Conservation (phyloP, 2,113 vertebrate species). For the Sander lucioperca region DNA sequence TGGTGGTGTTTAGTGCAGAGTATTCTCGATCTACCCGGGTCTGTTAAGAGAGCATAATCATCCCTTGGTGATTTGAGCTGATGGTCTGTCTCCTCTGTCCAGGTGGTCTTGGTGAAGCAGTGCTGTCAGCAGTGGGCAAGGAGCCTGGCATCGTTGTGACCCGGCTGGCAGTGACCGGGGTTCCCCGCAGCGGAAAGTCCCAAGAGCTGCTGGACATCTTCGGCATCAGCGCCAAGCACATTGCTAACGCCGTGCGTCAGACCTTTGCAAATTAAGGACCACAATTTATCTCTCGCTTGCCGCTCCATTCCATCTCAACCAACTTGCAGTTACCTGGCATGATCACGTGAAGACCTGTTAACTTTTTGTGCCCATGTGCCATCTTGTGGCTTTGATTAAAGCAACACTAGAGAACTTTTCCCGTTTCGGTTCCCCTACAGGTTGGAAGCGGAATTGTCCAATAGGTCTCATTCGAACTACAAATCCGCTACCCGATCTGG, state of each 20-base stretch:
- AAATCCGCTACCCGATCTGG: no score
- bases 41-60: background rate
- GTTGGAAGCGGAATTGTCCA: no score
- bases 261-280: constrained; percentile 82
- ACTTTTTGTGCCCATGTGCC: background rate
- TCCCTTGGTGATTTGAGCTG: background rate
- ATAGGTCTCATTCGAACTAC: no score
- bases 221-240: constrained; percentile 88
- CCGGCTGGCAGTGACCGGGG: constrained; percentile 83
- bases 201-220: constrained; percentile 87
- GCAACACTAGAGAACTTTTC: no score
- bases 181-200: constrained; percentile 88
- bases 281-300: background rate
- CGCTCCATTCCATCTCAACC: background rate
- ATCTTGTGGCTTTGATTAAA: constrained; percentile 9
- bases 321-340: constrained; percentile 7
- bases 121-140: constrained; percentile 84
- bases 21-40: background rate
- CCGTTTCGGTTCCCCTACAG: no score
- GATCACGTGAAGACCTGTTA: background rate
- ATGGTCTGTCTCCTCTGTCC: background rate
- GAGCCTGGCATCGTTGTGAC: constrained; percentile 87
- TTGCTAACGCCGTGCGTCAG: constrained; percentile 83
- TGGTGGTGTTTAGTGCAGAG: background rate
- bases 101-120: constrained; percentile 91